Evolutionary conservation across 2,888 invertebrate genomes (phyloP).

Genomic region (Andrena bicolor): DNA sequence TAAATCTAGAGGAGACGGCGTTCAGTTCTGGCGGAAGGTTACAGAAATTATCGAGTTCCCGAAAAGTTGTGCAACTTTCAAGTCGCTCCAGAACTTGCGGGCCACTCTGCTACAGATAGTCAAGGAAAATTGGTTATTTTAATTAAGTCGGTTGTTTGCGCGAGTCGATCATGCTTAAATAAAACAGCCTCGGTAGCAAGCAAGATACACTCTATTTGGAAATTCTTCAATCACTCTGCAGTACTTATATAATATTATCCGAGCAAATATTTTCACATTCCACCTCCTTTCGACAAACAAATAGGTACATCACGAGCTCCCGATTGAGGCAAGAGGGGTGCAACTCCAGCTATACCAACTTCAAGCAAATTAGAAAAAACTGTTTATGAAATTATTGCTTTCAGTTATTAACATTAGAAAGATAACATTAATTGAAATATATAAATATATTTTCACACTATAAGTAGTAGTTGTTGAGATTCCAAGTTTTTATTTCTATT

Average conservation of each 20-base stretch:
- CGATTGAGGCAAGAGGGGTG: too few species aligned
- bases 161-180: conserved; percentile 5
- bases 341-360: too few species aligned
- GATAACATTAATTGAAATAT: too few species aligned
- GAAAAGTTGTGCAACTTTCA: conserved; percentile 48
- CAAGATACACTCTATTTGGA: neutral
- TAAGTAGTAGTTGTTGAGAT: too few species aligned
- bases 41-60: conserved; percentile 60
- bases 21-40: conserved; percentile 53
- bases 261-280: neutral
- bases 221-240: neutral
- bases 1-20: conserved; percentile 49
- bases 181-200: conserved; percentile 13
- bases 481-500: too few species aligned
- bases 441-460: too few species aligned
- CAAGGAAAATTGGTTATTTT: conserved; percentile 41
- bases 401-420: too few species aligned
- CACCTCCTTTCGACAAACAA: too few species aligned
- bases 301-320: too few species aligned
- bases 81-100: conserved; percentile 38
- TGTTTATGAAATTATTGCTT: too few species aligned
- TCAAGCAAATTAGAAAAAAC: too few species aligned
- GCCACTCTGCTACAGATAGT: conserved; percentile 26
- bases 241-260: neutral
- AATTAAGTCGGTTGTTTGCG: conserved; percentile 19